phyloP scores from a whole-genome alignment of 2,113 vertebrate genomes.

The Vireo altiloquus region DNA sequence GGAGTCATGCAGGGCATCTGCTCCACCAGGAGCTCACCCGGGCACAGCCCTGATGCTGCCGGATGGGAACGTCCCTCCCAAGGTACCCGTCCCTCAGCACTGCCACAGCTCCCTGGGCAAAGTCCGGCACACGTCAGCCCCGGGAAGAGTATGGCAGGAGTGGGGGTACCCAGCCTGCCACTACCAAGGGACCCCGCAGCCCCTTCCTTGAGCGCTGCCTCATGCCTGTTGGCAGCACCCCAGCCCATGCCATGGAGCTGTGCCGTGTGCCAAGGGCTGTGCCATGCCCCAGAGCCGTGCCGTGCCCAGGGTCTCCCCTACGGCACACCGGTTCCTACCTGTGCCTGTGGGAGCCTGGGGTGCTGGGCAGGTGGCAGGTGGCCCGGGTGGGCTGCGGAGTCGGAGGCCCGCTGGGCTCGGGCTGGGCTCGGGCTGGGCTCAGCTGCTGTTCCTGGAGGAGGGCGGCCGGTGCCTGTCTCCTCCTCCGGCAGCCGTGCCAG shows the following conservation, averaged over 20 bases:
- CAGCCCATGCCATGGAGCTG: not conserved
- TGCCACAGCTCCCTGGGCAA: not conserved
- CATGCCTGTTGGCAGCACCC: not conserved
- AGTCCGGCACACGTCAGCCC: not conserved
- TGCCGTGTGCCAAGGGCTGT: not conserved
- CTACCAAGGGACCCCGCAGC: not conserved
- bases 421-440: not conserved
- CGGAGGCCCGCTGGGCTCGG: not conserved
- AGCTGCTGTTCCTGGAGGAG: conserved; percentile 46
- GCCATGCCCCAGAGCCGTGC: not conserved
- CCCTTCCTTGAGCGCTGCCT: not conserved
- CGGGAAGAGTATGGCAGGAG: fast-evolving
- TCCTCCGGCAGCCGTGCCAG: conserved; percentile 61
- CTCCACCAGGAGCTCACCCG: not conserved
- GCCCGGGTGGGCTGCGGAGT: not conserved
- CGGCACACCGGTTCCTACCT: not conserved
- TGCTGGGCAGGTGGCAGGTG: not conserved
- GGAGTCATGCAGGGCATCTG: not conserved
- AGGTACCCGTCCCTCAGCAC: not conserved
- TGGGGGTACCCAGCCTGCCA: not conserved
- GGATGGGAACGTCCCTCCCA: not conserved
- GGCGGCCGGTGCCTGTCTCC: conserved; percentile 40
- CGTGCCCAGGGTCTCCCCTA: not conserved
- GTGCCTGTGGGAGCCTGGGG: not conserved
- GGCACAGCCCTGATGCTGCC: not conserved